Conservation (phyloP, 2,113 vertebrate genomes). For the Neolamprologus cancellatus region DNA sequence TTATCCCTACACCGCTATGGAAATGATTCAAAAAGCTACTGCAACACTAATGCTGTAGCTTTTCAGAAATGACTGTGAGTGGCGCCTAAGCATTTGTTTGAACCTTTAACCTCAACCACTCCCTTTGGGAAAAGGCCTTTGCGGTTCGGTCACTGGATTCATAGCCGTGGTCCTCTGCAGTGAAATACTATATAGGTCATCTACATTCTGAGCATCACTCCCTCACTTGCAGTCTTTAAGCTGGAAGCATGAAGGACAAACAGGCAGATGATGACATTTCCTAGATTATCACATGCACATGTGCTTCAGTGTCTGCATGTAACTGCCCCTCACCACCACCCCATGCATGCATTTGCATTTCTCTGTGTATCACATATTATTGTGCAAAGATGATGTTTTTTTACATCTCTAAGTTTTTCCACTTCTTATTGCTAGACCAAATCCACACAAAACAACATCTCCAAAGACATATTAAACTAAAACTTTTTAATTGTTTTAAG, state of each 20-base stretch:
- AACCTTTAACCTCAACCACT: slow-evolving; percentile 11
- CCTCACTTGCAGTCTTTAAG: slow-evolving; percentile 58
- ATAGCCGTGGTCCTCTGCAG: slow-evolving; percentile 44
- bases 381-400: not conserved
- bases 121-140: slow-evolving; percentile 12
- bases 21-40: not conserved
- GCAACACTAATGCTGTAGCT: not conserved
- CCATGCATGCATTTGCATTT: not conserved
- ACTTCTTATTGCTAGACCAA: not conserved
- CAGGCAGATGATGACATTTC: slow-evolving; percentile 56
- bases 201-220: slow-evolving; percentile 50
- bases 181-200: slow-evolving; percentile 72
- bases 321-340: not conserved
- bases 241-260: slow-evolving; percentile 71
- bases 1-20: not conserved
- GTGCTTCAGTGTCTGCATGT: slow-evolving; percentile 11
- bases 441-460: not conserved
- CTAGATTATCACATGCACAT: slow-evolving; percentile 38
- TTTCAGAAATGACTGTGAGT: not conserved
- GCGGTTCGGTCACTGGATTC: not conserved
- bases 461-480: not conserved
- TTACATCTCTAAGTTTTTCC: not conserved
- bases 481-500: not conserved
- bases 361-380: not conserved
- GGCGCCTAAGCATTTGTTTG: slow-evolving; percentile 8